A percentile compares a stretch with the other conserved stretches of the same genome.
These are phyloP conservation scores for Tautogolabrus adspersus DNA, from an alignment of 2,113 vertebrate species.

Conservation along the genomic window DNA sequence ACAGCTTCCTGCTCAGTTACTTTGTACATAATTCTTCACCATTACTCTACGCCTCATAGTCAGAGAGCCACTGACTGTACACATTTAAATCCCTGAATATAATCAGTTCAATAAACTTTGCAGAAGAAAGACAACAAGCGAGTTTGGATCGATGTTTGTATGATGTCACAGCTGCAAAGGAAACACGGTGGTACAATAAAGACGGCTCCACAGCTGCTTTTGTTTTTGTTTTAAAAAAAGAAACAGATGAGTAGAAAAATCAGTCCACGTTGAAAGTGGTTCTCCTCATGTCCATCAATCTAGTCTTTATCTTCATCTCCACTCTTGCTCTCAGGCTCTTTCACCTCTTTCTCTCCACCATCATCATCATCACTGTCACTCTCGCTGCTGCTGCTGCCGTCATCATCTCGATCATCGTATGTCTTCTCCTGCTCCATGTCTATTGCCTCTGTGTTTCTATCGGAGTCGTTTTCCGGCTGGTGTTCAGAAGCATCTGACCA, in stretches of 20 bases:
- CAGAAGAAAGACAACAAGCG: constrained; percentile 11
- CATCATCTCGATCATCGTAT: constrained; percentile 51
- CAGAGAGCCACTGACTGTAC: too few relatives aligned
- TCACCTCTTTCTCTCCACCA: constrained; percentile 28
- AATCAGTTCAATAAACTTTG: not conserved
- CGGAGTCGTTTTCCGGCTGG: not conserved
- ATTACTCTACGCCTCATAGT: too few relatives aligned
- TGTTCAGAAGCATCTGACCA: not conserved
- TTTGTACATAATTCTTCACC: constrained; percentile 2
- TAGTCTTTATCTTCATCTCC: constrained; percentile 46
- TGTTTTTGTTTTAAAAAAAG: constrained; percentile 17
- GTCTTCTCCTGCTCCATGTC: not conserved
- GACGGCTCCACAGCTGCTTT: not conserved
- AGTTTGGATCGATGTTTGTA: constrained; percentile 10
- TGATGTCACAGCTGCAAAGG: constrained; percentile 16
- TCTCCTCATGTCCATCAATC: not conserved
- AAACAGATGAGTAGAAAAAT: constrained; percentile 40
- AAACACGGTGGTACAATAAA: constrained; percentile 46
- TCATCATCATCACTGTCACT: constrained; percentile 24
- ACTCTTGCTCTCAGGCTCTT: not conserved
- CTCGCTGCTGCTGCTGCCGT: constrained; percentile 15
- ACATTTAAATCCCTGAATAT: too few relatives aligned
- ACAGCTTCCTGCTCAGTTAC: not conserved
- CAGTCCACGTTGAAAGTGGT: not conserved
- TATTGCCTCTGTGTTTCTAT: not conserved